phyloP scores from a whole-genome alignment of 2,888 invertebrate genomes.

The Drosophila parthenogenetica region DNA sequence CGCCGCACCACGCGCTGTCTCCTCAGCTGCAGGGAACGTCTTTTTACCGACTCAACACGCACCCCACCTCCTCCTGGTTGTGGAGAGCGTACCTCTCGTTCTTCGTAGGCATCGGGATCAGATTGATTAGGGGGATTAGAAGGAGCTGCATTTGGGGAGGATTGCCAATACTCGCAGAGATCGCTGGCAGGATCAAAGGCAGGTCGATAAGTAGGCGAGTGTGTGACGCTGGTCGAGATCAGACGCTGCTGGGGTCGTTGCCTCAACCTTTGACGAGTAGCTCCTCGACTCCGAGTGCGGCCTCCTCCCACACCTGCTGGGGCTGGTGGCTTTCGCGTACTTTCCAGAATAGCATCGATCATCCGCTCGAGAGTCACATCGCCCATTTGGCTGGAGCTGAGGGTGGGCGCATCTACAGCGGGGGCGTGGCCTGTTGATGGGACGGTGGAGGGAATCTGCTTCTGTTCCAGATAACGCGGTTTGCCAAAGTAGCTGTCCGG shows the following conservation, averaged over 20 bases:
- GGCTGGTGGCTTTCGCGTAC: conserved; percentile 81
- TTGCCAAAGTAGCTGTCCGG: conserved; percentile 85
- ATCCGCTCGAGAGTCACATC: conserved; percentile 84
- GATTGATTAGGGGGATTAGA: not conserved
- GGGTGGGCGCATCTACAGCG: conserved; percentile 22
- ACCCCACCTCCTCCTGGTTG: conserved; percentile 13
- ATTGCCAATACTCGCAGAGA: conserved; percentile 84
- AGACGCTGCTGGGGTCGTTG: conserved; percentile 22
- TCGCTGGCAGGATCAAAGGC: conserved; percentile 85
- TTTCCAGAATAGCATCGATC: conserved; percentile 85
- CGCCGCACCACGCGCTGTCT: conserved; percentile 83
- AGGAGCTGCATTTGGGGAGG: conserved; percentile 9
- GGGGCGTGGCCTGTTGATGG: not conserved
- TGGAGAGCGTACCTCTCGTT: conserved; percentile 82
- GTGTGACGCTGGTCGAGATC: conserved; percentile 63
- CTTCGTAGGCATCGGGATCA: conserved; percentile 60
- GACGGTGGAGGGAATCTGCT: conserved; percentile 11
- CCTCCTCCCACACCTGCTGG: conserved; percentile 15
- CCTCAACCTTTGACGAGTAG: conserved; percentile 14
- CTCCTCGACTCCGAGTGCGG: conserved; percentile 23
- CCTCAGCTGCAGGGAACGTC: conserved; percentile 67
- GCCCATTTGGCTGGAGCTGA: conserved; percentile 84
- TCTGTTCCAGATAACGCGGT: conserved; percentile 81
- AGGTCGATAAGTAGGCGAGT: conserved; percentile 83
- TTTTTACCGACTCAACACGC: conserved; percentile 4